A percentile compares a stretch with the other conserved stretches of the same genome.
These are phyloP conservation scores for Mermis nigrescens DNA, from an alignment of 2,888 invertebrate genomes.

Conservation along the genomic window DNA sequence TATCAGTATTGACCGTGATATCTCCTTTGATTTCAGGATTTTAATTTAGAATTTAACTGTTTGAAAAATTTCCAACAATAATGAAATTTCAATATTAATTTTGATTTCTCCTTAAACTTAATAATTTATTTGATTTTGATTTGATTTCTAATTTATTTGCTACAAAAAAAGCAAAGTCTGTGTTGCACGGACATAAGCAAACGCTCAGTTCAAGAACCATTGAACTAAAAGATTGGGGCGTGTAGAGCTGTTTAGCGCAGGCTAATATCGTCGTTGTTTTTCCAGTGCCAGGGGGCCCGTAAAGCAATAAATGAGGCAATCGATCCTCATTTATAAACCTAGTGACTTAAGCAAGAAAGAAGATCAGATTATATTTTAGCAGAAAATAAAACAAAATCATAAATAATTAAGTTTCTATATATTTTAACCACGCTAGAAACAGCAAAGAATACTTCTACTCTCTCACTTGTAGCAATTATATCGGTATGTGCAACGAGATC, in stretches of 20 bases:
- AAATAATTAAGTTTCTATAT: neutral
- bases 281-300: conserved; percentile 94
- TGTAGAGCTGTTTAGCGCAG: conserved; percentile 74
- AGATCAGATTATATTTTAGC: conserved; percentile 7
- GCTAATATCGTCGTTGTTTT: conserved; percentile 94
- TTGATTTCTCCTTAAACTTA: too few species aligned
- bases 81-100: too few species aligned
- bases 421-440: conserved; percentile 6
- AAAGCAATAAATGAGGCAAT: conserved; percentile 81
- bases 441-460: neutral
- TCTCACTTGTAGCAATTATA: conserved; percentile 79
- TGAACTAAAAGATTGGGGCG: conserved; percentile 67
- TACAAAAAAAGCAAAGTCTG: too few species aligned
- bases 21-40: too few species aligned
- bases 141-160: too few species aligned
- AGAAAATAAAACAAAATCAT: conserved; percentile 4
- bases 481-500: conserved; percentile 92
- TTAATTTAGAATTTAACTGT: too few species aligned
- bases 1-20: too few species aligned
- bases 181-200: too few species aligned
- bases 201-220: conserved; percentile 51
- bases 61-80: too few species aligned
- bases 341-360: conserved; percentile 30
- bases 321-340: conserved; percentile 64
- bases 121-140: too few species aligned